A percentile compares a stretch with the other conserved stretches of the same genome.
Conservation (phyloP, 2,797 vertebrate species). For the Cacajao melanocephalus region DNA sequence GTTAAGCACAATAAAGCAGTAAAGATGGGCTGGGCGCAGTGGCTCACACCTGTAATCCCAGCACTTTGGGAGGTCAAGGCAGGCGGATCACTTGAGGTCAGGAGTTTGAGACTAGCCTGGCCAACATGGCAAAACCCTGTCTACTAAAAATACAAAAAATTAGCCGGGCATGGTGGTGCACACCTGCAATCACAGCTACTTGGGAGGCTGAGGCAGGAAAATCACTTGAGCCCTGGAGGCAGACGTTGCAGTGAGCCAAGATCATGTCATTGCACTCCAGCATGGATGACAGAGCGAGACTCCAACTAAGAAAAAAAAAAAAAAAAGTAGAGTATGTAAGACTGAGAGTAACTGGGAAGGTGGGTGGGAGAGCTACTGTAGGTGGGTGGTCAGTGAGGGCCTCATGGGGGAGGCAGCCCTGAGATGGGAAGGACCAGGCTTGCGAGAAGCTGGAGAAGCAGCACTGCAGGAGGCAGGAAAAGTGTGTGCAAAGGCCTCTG, state of each 20-base stretch:
- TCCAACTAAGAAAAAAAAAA: too few species aligned
- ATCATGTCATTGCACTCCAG: too few species aligned
- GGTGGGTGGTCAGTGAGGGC: too few species aligned
- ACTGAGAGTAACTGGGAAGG: neutral
- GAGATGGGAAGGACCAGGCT: too few species aligned
- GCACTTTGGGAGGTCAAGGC: neutral
- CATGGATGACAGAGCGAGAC: too few species aligned
- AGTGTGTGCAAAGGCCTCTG: too few species aligned
- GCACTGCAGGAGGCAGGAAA: neutral
- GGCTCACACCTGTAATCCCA: neutral
- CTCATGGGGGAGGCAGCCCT: neutral
- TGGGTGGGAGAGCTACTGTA: too few species aligned
- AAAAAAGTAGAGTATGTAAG: too few species aligned
- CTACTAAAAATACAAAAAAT: neutral
- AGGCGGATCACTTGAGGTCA: neutral
- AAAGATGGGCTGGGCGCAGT: rapidly evolving
- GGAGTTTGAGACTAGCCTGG: neutral
- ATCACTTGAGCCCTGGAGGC: neutral
- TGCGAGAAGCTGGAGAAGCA: neutral
- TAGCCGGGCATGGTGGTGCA: neutral
- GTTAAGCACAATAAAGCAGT: neutral
- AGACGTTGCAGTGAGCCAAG: too few species aligned
- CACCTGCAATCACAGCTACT: neutral
- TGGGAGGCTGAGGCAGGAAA: neutral
- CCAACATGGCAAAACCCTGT: neutral